A percentile compares a stretch with the other conserved stretches of the same genome.
These are phyloP conservation scores for Threskiornis aethiopicus DNA, from an alignment of 2,797 vertebrate genomes.

Conservation along the genomic window DNA sequence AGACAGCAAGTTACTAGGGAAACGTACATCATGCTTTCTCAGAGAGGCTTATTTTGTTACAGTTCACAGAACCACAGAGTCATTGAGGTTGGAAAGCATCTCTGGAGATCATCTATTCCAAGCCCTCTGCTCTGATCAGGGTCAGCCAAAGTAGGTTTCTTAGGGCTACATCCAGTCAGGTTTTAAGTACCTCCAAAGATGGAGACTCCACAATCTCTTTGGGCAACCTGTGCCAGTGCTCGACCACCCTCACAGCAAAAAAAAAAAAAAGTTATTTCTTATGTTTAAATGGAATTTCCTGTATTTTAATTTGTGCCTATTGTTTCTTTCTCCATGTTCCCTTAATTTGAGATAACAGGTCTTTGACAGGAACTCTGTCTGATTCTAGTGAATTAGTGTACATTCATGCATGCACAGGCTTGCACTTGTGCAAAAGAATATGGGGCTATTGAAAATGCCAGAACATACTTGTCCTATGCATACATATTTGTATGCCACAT, in stretches of 20 bases:
- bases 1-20: slow-evolving; percentile 19
- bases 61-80: not conserved
- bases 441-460: not conserved
- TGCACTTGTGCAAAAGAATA: not conserved
- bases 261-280: not conserved
- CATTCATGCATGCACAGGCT: not conserved
- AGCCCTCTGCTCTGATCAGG: not conserved
- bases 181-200: not conserved
- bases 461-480: not conserved
- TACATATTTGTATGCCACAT: not conserved
- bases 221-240: not conserved
- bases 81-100: not conserved
- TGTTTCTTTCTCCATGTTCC: not conserved
- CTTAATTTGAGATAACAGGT: not conserved
- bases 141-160: not conserved
- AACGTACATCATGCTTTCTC: not conserved
- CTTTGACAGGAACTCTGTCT: not conserved
- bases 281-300: not conserved
- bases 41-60: not conserved
- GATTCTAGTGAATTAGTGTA: not conserved
- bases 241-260: not conserved
- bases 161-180: rapidly evolving
- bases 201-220: not conserved
- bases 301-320: not conserved
- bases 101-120: not conserved